phyloP scores from a whole-genome alignment of 2,888 invertebrate genomes.

The Didymodactylos carnosus region DNA sequence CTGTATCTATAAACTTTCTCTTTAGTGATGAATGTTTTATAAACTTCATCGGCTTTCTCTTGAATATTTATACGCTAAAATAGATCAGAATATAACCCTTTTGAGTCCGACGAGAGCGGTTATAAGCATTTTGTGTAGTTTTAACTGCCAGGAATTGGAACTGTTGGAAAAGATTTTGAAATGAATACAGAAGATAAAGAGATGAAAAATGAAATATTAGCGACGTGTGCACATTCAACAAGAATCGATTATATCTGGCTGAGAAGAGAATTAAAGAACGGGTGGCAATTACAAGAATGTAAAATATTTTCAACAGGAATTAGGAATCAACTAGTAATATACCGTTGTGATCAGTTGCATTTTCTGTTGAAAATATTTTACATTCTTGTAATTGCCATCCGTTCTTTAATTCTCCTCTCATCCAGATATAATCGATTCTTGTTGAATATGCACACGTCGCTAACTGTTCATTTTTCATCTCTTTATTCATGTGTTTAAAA shows the following conservation, averaged over 20 bases:
- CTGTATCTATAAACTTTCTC: no score
- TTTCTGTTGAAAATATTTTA: background rate
- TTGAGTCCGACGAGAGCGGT: no score
- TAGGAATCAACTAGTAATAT: no score
- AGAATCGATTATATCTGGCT: background rate
- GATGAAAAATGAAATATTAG: background rate
- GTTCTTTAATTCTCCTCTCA: background rate
- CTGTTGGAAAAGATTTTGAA: no score
- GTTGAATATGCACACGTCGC: background rate
- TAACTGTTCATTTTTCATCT: background rate
- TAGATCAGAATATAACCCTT: no score
- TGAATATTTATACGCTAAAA: no score
- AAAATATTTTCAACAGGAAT: background rate
- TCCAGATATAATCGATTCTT: background rate
- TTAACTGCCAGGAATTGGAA: no score
- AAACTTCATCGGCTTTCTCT: no score
- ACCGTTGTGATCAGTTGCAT: background rate
- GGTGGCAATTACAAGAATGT: background rate
- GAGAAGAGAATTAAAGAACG: background rate
- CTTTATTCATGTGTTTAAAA: background rate
- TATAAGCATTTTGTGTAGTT: no score
- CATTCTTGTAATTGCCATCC: background rate
- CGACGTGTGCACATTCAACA: background rate
- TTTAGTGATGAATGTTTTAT: no score
- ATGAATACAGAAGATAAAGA: no score